These are phyloP conservation scores for Seira musarum DNA, from an alignment of 2,888 invertebrate genomes.

Conservation along the genomic window DNA sequence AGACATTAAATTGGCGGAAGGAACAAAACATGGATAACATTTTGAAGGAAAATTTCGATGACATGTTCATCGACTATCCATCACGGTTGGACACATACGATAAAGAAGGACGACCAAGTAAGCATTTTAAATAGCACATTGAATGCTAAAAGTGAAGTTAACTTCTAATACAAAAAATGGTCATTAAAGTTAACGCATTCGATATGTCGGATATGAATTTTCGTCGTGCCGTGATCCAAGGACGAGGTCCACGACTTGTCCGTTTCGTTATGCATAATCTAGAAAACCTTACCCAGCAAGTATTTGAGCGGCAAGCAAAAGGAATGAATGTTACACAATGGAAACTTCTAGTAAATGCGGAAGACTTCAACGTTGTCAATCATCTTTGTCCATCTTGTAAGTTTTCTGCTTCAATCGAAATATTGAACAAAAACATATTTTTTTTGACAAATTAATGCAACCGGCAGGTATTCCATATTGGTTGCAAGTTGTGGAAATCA, in stretches of 20 bases:
- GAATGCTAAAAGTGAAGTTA: not conserved
- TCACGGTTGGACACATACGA: conserved; percentile 38
- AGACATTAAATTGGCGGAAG: too few relatives aligned
- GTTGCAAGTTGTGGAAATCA: too few relatives aligned
- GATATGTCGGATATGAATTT: not conserved
- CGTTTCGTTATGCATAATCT: not conserved
- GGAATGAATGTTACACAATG: conserved; percentile 20
- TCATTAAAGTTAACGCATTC: not conserved
- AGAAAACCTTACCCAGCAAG: conserved; percentile 12
- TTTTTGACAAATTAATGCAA: too few relatives aligned
- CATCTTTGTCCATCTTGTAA: too few relatives aligned
- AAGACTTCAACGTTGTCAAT: conserved; percentile 27
- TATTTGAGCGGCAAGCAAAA: conserved; percentile 9
- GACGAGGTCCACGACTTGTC: not conserved
- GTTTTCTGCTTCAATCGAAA: too few relatives aligned
- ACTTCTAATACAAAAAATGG: not conserved
- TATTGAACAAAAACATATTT: too few relatives aligned
- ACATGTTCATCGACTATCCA: conserved; percentile 49
- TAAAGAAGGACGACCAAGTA: conserved; percentile 50
- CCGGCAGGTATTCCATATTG: too few relatives aligned
- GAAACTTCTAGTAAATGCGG: conserved; percentile 31
- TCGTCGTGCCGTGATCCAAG: not conserved
- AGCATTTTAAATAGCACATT: not conserved
- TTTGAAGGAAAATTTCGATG: conserved; percentile 54
- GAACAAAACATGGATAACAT: conserved; percentile 53